A percentile compares a stretch with the other conserved stretches of the same genome.
phyloP scores from a whole-genome alignment of 1,140 invertebrate genomes.

The Drosophila miranda region DNA sequence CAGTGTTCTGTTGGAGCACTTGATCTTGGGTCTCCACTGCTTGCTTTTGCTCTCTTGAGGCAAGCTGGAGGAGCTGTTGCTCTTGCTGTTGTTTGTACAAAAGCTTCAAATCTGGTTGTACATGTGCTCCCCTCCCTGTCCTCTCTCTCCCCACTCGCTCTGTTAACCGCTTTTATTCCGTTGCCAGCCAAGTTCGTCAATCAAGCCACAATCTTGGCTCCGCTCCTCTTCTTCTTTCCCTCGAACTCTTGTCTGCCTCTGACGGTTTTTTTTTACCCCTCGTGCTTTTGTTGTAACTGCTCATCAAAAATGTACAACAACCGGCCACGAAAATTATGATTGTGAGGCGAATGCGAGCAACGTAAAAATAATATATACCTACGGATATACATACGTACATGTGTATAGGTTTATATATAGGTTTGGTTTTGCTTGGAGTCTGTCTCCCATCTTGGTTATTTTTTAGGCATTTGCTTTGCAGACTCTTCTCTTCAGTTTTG shows the following conservation, averaged over 20 bases:
- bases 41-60: constrained; percentile 20
- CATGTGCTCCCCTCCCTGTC: constrained; percentile 16
- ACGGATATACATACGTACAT: neutral
- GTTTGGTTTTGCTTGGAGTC: constrained; percentile 4
- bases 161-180: constrained; percentile 29
- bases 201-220: constrained; percentile 23
- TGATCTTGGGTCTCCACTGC: constrained; percentile 60
- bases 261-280: constrained; percentile 4
- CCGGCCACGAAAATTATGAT: constrained; percentile 12
- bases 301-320: constrained; percentile 61
- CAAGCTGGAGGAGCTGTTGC: constrained; percentile 26
- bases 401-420: neutral
- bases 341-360: constrained; percentile 50
- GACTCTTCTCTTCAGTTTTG: constrained; percentile 38
- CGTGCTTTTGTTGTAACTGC: constrained; percentile 71
- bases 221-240: neutral
- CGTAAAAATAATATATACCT: constrained; percentile 40
- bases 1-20: constrained; percentile 40
- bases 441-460: constrained; percentile 29
- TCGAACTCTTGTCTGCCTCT: constrained; percentile 1
- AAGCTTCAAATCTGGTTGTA: constrained; percentile 79
- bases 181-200: constrained; percentile 49
- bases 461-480: constrained; percentile 8
- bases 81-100: constrained; percentile 71
- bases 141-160: neutral